Evolutionary conservation across 2,113 vertebrate genomes (phyloP), one percentile per base, ranked within the genome.

Genomic region (Geothlypis trichas): DNA sequence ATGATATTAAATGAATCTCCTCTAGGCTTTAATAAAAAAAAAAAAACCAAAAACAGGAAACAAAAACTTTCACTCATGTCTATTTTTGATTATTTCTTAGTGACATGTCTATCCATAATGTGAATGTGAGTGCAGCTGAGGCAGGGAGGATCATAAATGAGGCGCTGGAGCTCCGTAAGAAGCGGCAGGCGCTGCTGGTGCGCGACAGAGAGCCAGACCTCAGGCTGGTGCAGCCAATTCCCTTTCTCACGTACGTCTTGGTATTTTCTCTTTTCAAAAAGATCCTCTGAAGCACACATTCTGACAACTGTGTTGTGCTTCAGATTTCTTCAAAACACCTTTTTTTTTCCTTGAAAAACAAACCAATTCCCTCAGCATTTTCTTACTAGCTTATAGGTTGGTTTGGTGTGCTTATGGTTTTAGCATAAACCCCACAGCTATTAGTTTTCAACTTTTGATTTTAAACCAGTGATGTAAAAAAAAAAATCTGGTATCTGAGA

Each of bases 71-170:
- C 44, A 58, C 16, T 69, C 39, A 3, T 66, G 42, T 93, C 54
- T 5, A 6, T 76, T 79, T 89, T 42, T 58, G 18, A 7, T 62
- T 49, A 2, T 44, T 76, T 90, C 67, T 17, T 93, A 99, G 99
- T 84, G 98, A 99, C 89, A 97, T 99, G 98, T 99, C 99, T 5
- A 97, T 99, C 93, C 99, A 99, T 35, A 98, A 98, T 13, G 98
- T 98, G 83, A 98, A 98, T 3, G 98, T 99, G 96, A 98, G 98
- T 27, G 96, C 98, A 20, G 98, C 98, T 18, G 99, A 99, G 93
- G 87, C 98, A 2, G 97, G 97, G 54, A 97, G 96, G 65, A 98
- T 99, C 68, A 26, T 99, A 23, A 98, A 99, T 5, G 99, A 99
- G 93, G 99, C 98, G 0, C 94, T 99, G 94, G 99, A 99, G 54